phyloP scores from a whole-genome alignment of 2,113 vertebrate genomes.

The Istiophorus platypterus region DNA sequence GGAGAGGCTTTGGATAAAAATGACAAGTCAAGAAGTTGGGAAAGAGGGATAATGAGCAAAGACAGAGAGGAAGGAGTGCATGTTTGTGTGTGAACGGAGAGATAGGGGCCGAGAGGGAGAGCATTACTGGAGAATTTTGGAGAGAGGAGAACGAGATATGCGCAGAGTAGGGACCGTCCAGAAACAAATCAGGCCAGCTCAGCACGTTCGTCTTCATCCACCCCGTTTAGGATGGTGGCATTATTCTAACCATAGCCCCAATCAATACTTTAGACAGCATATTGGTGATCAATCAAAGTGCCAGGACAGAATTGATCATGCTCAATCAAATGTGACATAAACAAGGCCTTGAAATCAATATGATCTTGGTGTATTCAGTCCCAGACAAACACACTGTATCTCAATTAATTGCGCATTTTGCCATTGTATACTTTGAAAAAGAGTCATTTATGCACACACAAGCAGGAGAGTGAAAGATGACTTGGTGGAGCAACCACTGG shows the following conservation, averaged over 20 bases:
- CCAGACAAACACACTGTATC: slow-evolving; percentile 77
- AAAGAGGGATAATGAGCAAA: slow-evolving; percentile 73
- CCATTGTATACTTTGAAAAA: slow-evolving; percentile 65
- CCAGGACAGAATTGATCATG: slow-evolving; percentile 81
- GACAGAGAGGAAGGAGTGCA: slow-evolving; percentile 45
- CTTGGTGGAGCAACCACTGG: slow-evolving; percentile 18
- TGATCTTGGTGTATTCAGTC: slow-evolving; percentile 65
- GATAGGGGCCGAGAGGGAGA: slow-evolving; percentile 46
- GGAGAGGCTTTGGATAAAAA: slow-evolving; percentile 71
- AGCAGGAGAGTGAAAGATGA: slow-evolving; percentile 62
- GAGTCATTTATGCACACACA: slow-evolving; percentile 63
- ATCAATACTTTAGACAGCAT: slow-evolving; percentile 78
- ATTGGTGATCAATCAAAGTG: slow-evolving; percentile 85
- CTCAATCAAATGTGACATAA: slow-evolving; percentile 85
- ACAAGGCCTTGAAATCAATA: slow-evolving; percentile 77
- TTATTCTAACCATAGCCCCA: slow-evolving; percentile 79
- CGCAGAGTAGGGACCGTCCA: slow-evolving; percentile 14
- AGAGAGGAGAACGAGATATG: slow-evolving; percentile 36
- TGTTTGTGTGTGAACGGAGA: slow-evolving; percentile 40
- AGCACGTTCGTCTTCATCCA: slow-evolving; percentile 67
- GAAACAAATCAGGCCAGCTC: slow-evolving; percentile 56
- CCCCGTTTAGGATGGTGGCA: slow-evolving; percentile 68
- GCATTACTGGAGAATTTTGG: slow-evolving; percentile 36
- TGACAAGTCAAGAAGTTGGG: slow-evolving; percentile 76
- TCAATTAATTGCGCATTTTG: slow-evolving; percentile 79